Base-by-base conservation (phyloP, 2,888 invertebrate genomes). In the Scrobipalpa atriplicella region DNA sequence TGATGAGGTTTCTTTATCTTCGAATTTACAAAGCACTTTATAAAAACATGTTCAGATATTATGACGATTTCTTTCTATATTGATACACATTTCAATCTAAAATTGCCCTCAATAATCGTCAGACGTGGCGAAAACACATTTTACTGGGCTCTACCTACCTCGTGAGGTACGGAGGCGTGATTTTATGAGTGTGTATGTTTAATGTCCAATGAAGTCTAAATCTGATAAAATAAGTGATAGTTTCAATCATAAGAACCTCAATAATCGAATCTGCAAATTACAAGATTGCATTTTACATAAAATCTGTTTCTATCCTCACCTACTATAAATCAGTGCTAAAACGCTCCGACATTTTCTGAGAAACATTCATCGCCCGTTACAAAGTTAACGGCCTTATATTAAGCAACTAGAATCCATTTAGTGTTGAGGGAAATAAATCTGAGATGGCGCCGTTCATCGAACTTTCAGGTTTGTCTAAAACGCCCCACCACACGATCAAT, bases 371-470 rank as follows among this genome's bases (percentile, higher is more conserved):
- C 63, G 65, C 56, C 62, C 7, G 47, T 63, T 63, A 64, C 58
- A 52, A 61, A 68, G 66, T 66, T 68, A 66, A 68, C 63, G 66
- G 64, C 13, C 66, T 60, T 77, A 79, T 83, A 82, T 79, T 83
- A 81, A 82, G 83, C 83, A 87, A 85, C 85, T 85, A 74, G 86
- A 87, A 88, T 87, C 85, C 81, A 85, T 87, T 89, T 87, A 80
- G 78, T 78, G 80, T 77, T 83, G 85, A 83, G 81, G 83, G 83
- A 88, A 90, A 87, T 90, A 91, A 90, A 91, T 89, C 89, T 86
- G 84, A 82, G 78, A 74, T 82, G 83, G 78, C 80, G 82, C 73
- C 81, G 90, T 89, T 87, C 89, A 82, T 78, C 86, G 89, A 90
- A 89, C 91, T 86, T 82, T 62, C 18, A 41, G 58, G 58, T 58